phyloP scores from a whole-genome alignment of 1,140 invertebrate species.

The Magallana angulata region DNA sequence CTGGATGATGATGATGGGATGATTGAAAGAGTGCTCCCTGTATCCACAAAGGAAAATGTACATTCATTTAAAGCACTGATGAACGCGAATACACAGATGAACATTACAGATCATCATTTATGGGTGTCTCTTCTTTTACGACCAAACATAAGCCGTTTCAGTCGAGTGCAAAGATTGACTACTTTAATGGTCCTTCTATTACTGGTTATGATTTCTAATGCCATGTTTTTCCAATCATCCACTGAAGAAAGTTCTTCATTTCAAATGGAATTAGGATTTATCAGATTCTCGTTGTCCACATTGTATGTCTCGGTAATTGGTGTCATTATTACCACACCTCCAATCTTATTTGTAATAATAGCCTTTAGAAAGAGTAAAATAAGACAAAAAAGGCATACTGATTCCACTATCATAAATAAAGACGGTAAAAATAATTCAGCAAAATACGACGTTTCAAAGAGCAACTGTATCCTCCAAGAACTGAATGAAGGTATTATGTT shows the following conservation, averaged over 20 bases:
- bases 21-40: slow-evolving; percentile 79
- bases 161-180: slow-evolving; percentile 78
- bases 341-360: slow-evolving; percentile 51
- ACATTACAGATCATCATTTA: slow-evolving; percentile 80
- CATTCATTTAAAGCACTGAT: slow-evolving; percentile 78
- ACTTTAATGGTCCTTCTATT: slow-evolving; percentile 79
- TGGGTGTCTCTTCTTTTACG: slow-evolving; percentile 80
- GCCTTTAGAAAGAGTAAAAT: slow-evolving; percentile 49
- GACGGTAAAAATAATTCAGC: not conserved
- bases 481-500: slow-evolving; percentile 35
- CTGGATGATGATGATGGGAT: slow-evolving; percentile 78
- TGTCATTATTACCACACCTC: slow-evolving; percentile 48
- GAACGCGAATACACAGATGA: slow-evolving; percentile 72
- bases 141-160: slow-evolving; percentile 79
- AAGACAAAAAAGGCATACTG: not conserved
- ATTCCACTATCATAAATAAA: slow-evolving; percentile 20
- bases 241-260: slow-evolving; percentile 24
- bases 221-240: slow-evolving; percentile 79
- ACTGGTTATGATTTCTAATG: slow-evolving; percentile 81
- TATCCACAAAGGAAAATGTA: slow-evolving; percentile 73
- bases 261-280: slow-evolving; percentile 48
- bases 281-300: slow-evolving; percentile 48
- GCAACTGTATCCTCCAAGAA: slow-evolving; percentile 35
- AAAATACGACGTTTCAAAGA: slow-evolving; percentile 25
- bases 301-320: slow-evolving; percentile 58